Conservation (phyloP, 2,113 vertebrate genomes). For the Speoplatyrhinus poulsoni region DNA sequence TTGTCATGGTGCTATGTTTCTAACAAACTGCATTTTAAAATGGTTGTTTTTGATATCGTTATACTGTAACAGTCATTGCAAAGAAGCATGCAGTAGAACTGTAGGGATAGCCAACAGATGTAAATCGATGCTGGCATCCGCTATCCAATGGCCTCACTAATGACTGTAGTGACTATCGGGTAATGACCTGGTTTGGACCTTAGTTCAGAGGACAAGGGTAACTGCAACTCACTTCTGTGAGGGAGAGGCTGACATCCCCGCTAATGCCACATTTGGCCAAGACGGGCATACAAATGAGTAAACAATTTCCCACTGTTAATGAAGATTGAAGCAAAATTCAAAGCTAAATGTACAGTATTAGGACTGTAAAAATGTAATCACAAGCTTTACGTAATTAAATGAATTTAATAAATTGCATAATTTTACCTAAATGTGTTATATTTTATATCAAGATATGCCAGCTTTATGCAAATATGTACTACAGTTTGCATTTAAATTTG, state of each 20-base stretch:
- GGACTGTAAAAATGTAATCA: too few species aligned
- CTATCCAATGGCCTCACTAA: constrained; percentile 10
- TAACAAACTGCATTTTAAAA: neutral
- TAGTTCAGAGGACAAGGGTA: constrained; percentile 29
- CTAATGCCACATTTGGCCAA: constrained; percentile 29
- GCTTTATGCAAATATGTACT: too few species aligned
- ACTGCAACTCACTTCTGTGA: constrained; percentile 27
- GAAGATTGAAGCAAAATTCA: too few species aligned
- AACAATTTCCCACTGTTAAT: neutral
- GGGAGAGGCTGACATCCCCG: neutral
- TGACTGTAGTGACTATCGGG: constrained; percentile 26
- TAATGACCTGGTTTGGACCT: neutral
- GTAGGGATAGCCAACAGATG: neutral
- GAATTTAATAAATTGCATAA: too few species aligned
- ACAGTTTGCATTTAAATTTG: too few species aligned
- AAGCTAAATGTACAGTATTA: too few species aligned
- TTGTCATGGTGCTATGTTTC: neutral
- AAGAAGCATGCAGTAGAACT: constrained; percentile 13
- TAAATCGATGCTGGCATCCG: constrained; percentile 11
- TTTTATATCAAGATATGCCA: too few species aligned
- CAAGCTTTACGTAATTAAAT: too few species aligned
- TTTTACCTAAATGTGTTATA: too few species aligned
- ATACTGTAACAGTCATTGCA: neutral
- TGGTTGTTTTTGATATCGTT: neutral
- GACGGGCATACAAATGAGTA: neutral